Conservation (phyloP, 2,113 vertebrate genomes). For the Australoheros scitulus region DNA sequence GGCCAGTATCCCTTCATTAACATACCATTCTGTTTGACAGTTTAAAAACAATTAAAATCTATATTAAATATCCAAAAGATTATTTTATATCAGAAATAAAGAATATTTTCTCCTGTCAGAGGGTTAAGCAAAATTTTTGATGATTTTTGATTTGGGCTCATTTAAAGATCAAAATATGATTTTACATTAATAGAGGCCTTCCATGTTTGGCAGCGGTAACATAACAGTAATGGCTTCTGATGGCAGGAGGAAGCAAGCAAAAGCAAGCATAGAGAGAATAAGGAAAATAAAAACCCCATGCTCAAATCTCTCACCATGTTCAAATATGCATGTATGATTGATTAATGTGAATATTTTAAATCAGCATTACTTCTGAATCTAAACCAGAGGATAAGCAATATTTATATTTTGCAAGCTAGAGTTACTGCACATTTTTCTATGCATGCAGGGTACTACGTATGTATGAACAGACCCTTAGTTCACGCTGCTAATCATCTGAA, state of each 20-base stretch:
- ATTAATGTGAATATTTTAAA: not conserved
- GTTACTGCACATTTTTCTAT: not conserved
- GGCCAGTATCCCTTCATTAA: not conserved
- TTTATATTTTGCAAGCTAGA: not conserved
- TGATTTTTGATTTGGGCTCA: not conserved
- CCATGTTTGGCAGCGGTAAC: too few species aligned
- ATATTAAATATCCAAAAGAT: not conserved
- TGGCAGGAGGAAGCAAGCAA: not conserved
- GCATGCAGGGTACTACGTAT: not conserved
- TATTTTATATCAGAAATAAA: too few species aligned
- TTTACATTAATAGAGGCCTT: not conserved
- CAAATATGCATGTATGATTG: not conserved
- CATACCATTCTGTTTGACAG: fast-evolving
- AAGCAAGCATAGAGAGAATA: not conserved
- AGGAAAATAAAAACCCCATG: not conserved
- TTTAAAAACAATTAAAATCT: not conserved
- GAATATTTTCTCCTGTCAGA: not conserved
- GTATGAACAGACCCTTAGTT: conserved; percentile 21
- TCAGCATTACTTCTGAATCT: fast-evolving
- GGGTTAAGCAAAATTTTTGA: not conserved
- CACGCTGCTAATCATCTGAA: conserved; percentile 37
- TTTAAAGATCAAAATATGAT: not conserved
- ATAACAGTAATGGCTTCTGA: too few species aligned
- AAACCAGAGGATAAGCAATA: not conserved
- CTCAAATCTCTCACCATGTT: not conserved